Evolutionary conservation across 1,140 invertebrate species (phyloP).

Genomic region (Drosophila watanabei): DNA sequence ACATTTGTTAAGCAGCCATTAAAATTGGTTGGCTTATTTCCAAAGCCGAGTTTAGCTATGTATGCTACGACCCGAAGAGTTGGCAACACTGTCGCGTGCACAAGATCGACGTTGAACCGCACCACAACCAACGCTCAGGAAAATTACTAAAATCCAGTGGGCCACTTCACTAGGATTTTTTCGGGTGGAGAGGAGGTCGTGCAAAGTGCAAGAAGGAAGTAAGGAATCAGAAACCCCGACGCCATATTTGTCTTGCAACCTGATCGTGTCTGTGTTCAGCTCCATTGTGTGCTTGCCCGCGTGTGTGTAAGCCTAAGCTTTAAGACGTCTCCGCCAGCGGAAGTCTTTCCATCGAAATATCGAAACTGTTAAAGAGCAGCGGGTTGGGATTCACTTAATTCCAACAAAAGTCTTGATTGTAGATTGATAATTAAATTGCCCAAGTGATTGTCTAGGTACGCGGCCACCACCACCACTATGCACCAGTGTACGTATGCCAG

Average conservation of each 20-base stretch:
- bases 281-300: slow-evolving; percentile 19
- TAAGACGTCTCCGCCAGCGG: neutral
- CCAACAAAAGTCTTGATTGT: neutral
- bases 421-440: slow-evolving; percentile 14
- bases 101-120: slow-evolving; percentile 43
- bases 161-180: slow-evolving; percentile 13
- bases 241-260: slow-evolving; percentile 77
- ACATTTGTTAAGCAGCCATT: neutral
- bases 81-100: slow-evolving; percentile 34
- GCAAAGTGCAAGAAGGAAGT: slow-evolving; percentile 47
- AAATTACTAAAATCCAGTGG: slow-evolving; percentile 23
- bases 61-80: neutral
- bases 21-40: neutral
- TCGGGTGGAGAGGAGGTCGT: neutral
- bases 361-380: neutral
- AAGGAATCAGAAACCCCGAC: slow-evolving; percentile 57
- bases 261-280: slow-evolving; percentile 45
- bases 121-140: neutral
- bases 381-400: neutral
- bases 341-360: neutral
- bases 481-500: slow-evolving; percentile 42
- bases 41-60: neutral
- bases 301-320: slow-evolving; percentile 5
- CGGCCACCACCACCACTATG: slow-evolving; percentile 39
- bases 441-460: slow-evolving; percentile 12